Conservation (phyloP, 2,888 invertebrate species). For the Sisyra terminalis region DNA sequence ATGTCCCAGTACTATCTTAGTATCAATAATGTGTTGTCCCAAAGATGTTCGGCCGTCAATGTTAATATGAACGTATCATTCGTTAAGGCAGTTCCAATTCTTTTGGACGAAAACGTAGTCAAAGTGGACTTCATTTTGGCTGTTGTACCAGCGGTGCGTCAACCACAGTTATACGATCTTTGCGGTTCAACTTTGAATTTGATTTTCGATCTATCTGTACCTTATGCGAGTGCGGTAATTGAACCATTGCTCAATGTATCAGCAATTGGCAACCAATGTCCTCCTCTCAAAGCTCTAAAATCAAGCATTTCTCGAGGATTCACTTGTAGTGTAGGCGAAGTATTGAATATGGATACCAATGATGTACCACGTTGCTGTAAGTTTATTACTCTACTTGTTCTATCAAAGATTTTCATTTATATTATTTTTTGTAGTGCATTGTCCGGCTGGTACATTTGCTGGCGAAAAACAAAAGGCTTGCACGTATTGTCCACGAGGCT, state of each 20-base stretch:
- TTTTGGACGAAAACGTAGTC: slow-evolving; percentile 74
- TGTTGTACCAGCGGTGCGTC: slow-evolving; percentile 72
- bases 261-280: slow-evolving; percentile 83
- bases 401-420: too few relatives aligned
- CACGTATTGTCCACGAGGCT: slow-evolving; percentile 80
- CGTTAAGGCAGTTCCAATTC: slow-evolving; percentile 59
- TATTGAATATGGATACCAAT: slow-evolving; percentile 81
- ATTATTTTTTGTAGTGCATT: slow-evolving; percentile 53
- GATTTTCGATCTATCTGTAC: slow-evolving; percentile 87
- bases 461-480: slow-evolving; percentile 82
- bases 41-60: slow-evolving; percentile 86
- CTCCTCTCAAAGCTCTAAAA: slow-evolving; percentile 71
- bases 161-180: slow-evolving; percentile 84
- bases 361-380: slow-evolving; percentile 84
- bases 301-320: slow-evolving; percentile 79
- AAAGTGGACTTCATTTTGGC: slow-evolving; percentile 80
- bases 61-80: slow-evolving; percentile 90
- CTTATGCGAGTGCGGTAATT: slow-evolving; percentile 78
- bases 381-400: slow-evolving; percentile 22
- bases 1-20: slow-evolving; percentile 63
- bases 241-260: slow-evolving; percentile 79
- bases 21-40: slow-evolving; percentile 68
- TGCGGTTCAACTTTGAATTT: slow-evolving; percentile 87
- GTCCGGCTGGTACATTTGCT: slow-evolving; percentile 91
- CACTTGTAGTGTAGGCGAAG: slow-evolving; percentile 85